These are phyloP conservation scores for Otolemur garnettii DNA, from an alignment of 2,113 vertebrate species.

Conservation along the genomic window DNA sequence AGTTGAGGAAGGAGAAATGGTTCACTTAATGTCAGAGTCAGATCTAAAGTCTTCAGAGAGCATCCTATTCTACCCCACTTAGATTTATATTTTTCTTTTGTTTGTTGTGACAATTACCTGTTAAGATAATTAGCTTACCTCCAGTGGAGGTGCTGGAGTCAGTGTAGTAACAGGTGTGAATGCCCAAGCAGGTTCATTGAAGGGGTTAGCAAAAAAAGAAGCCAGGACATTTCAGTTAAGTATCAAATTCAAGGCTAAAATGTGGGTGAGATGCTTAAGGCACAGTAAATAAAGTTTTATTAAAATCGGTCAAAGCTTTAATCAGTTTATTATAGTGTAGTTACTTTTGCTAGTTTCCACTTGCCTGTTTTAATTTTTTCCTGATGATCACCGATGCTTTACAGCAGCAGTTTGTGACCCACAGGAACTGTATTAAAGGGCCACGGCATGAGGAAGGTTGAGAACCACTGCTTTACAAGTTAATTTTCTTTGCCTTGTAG, in stretches of 20 bases:
- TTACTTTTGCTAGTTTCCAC: neutral
- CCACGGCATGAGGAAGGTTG: too few species aligned
- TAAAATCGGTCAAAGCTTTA: neutral
- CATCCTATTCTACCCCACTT: neutral
- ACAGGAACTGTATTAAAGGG: too few species aligned
- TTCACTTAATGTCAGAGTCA: neutral
- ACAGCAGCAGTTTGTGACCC: neutral
- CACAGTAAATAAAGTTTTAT: neutral
- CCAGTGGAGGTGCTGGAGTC: neutral
- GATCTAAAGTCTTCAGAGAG: neutral
- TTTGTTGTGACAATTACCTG: neutral
- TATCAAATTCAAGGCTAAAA: neutral
- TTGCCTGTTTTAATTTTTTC: constrained; percentile 16
- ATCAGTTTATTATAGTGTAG: neutral
- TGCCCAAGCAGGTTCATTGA: neutral
- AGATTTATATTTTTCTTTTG: neutral
- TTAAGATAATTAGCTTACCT: constrained; percentile 31
- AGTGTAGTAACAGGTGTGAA: neutral
- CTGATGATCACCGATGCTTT: neutral
- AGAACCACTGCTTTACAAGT: neutral
- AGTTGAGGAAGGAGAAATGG: neutral
- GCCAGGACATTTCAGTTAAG: neutral
- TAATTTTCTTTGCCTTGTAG: constrained; percentile 1
- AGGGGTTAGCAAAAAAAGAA: constrained; percentile 39
- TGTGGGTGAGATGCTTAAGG: neutral